Percentiles rank a stretch among this genome's conserved stretches.
phyloP scores from a whole-genome alignment of 1,140 invertebrate genomes.

The Leptoteleia sp. region DNA sequence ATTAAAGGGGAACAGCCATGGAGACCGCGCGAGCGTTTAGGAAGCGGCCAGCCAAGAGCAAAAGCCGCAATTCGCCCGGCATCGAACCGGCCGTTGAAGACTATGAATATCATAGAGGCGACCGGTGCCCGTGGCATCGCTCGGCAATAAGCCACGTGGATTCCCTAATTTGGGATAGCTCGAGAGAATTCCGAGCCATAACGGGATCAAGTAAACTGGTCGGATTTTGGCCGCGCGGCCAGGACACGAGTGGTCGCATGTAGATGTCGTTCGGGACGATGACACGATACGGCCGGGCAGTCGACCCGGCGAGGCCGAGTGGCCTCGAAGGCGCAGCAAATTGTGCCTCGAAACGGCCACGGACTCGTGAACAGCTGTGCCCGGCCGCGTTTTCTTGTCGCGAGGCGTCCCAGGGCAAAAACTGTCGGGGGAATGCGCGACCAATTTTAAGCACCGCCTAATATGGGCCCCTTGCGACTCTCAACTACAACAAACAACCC shows the following conservation, averaged over 20 bases:
- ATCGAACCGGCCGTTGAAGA: slow-evolving; percentile 28
- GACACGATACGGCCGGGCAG: slow-evolving; percentile 43
- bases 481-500: slow-evolving; percentile 18
- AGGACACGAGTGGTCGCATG: slow-evolving; percentile 43
- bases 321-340: slow-evolving; percentile 21
- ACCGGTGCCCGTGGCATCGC: background rate
- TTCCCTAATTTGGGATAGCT: slow-evolving; percentile 64
- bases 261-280: slow-evolving; percentile 53
- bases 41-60: background rate
- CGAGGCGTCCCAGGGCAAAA: slow-evolving; percentile 41
- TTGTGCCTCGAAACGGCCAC: slow-evolving; percentile 11
- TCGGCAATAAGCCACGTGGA: slow-evolving; percentile 63
- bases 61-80: slow-evolving; percentile 1
- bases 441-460: slow-evolving; percentile 59
- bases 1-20: too few relatives aligned
- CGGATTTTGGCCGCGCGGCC: slow-evolving; percentile 22
- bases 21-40: too few relatives aligned
- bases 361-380: slow-evolving; percentile 49
- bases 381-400: slow-evolving; percentile 33
- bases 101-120: slow-evolving; percentile 57
- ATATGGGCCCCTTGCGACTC: slow-evolving; percentile 29
- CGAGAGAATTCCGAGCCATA: slow-evolving; percentile 59
- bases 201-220: slow-evolving; percentile 55
- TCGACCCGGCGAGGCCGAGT: slow-evolving; percentile 26
- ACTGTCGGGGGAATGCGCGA: slow-evolving; percentile 47